Evolutionary conservation across 2,797 vertebrate genomes (phyloP).

Genomic region (Anguilla obscura): DNA sequence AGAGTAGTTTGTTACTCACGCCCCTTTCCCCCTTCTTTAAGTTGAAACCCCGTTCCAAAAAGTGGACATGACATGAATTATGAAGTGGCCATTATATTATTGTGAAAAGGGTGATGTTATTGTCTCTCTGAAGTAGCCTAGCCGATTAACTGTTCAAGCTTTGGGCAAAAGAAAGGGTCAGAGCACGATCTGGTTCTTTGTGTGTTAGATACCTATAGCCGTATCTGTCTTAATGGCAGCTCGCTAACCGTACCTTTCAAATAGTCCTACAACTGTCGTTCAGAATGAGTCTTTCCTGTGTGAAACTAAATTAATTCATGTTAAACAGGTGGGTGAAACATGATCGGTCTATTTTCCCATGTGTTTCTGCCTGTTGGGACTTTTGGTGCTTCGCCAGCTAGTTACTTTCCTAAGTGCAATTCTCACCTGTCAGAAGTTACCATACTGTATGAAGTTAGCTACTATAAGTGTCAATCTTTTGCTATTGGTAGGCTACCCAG

Average conservation of each 20-base stretch:
- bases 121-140: neutral
- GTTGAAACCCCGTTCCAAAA: neutral
- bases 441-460: conserved; percentile 2
- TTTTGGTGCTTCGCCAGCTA: conserved; percentile 3
- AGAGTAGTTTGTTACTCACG: neutral
- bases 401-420: conserved; percentile 2
- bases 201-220: neutral
- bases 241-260: neutral
- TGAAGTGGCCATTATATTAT: neutral
- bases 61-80: neutral
- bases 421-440: conserved; percentile 4
- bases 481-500: neutral
- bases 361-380: neutral
- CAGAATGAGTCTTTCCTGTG: neutral
- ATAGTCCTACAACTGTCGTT: neutral
- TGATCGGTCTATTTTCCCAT: neutral
- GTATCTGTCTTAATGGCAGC: neutral
- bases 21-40: neutral
- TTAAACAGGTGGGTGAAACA: conserved; percentile 15
- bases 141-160: neutral
- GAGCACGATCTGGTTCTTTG: neutral
- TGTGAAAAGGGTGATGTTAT: neutral
- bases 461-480: neutral
- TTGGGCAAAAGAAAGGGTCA: neutral
- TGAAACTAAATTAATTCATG: conserved; percentile 5